Base-by-base conservation (phyloP, 2,888 invertebrate species). In the Ormia ochracea region DNA sequence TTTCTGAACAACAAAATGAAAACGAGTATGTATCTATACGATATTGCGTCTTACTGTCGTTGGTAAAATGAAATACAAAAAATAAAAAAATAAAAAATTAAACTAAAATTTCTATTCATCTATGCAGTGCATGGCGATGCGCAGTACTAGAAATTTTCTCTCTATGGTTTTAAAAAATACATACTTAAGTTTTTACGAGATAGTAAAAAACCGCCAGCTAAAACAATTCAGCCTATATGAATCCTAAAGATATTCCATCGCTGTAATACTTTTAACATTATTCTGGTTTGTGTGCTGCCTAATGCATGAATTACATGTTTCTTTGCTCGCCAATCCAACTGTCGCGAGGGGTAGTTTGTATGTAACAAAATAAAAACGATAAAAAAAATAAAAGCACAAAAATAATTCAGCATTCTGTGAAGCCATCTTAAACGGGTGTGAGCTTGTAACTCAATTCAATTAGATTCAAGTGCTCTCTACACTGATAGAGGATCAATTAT, bases 21-120 rank as follows among this genome's bases (percentile, higher is more conserved):
- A 19, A 50, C 38, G 21, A 66, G 26, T 6, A 17, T 12, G 4
- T n/a, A n/a, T n/a, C n/a, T 54, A 43, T 36, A 33, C 17, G 6
- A 21, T 48, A 73, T 68, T 78, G 68, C 78, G 72, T 78, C 78
- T 78, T 73, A 72, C 50, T 63, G 63, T 78, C 66, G 65, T 65
- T 50, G 48, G 70, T 26, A 59, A 70, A 70, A 59, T 59, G 23
- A 7, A 48, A 69, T n/a, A n/a, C n/a, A 69, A 56, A 23, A 28
- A 19, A 66, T 28, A 17, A 50, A 58, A 45, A 26, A 45, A 26
- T 45, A 26, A 54, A 52, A 36, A 38, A 54, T 1, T 2, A 7
- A 43, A 26, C 23, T 48, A 65, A 50, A 73, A 56, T 65, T 58
- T 45, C 38, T 45, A 59, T 33, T 50, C 70, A 58, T 65, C 63